These are phyloP conservation scores for Trididemnum miniatum DNA, from an alignment of 23 tunicate genomes.

Conservation along the genomic window DNA sequence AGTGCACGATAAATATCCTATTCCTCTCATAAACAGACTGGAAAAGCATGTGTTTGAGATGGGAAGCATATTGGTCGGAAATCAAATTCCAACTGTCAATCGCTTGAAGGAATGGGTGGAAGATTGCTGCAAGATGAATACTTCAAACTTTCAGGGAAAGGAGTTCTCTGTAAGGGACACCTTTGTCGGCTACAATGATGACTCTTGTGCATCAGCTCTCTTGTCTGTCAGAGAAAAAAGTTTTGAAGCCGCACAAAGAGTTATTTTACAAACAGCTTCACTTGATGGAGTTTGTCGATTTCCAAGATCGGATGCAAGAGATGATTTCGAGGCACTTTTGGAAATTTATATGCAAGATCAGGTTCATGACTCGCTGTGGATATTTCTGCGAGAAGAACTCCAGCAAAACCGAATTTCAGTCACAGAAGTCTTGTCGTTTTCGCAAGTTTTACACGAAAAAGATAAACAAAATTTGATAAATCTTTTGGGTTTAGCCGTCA, in stretches of 20 bases:
- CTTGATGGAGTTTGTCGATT: conserved; percentile 63
- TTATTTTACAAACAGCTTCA: conserved; percentile 55
- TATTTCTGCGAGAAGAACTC: neutral
- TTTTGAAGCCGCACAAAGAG: neutral
- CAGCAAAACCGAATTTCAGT: neutral
- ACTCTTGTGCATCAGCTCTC: conserved; percentile 59
- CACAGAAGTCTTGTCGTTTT: conserved; percentile 61
- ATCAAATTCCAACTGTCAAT: conserved; percentile 20
- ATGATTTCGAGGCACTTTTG: conserved; percentile 20
- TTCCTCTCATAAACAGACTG: conserved; percentile 80
- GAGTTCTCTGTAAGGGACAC: conserved; percentile 31
- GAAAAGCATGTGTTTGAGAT: conserved; percentile 72
- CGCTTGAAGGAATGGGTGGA: conserved; percentile 61
- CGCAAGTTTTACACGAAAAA: conserved; percentile 54
- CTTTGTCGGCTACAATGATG: conserved; percentile 64
- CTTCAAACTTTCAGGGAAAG: neutral
- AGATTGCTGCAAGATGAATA: conserved; percentile 4
- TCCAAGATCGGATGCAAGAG: conserved; percentile 26
- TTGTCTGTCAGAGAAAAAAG: conserved; percentile 6
- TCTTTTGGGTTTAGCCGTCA: conserved; percentile 9
- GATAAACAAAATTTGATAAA: conserved; percentile 44
- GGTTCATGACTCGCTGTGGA: conserved; percentile 42
- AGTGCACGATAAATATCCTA: conserved; percentile 71
- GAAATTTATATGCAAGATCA: conserved; percentile 40
- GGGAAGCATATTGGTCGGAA: conserved; percentile 35